Evolutionary conservation across 1,140 invertebrate genomes (phyloP), one percentile per base, ranked within the genome.

Genomic region (Sycophila sp.): DNA sequence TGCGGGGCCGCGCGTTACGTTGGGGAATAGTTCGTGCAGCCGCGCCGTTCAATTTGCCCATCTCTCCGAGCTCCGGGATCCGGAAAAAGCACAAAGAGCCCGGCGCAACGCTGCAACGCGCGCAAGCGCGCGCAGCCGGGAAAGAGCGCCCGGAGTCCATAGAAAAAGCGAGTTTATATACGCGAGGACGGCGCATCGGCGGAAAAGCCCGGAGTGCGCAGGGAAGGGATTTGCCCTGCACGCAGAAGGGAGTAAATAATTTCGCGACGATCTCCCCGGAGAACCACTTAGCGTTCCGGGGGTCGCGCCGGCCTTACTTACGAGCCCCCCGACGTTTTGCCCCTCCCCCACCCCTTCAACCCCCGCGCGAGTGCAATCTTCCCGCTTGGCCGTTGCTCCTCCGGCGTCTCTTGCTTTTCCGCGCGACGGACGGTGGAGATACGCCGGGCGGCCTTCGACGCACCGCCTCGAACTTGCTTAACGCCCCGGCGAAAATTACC

Each of bases 241-340:
- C 40, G 42, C 13, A 51, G 64, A 73, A 76, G 71, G 70, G 72
- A 77, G 73, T 77, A 77, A 75, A 75, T 74, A 76, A 77, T 76
- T 76, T 76, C 69, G 71, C 71, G 69, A 73, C 22, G 71, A 71
- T 71, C 56, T 75, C 73, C 74, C 73, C 67, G 71, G 74, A 76
- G 76, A 76, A 73, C 67, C 76, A 76, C 76, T 76, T 76, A 75
- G 71, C 73, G 74, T 76, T 70, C 69, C 67, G 42, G 17, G 22
- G 19, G 10, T n/a, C 5, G 34, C 70, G 55, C 34, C 60, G 59
- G 58, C 72, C 71, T 75, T 77, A 72, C 71, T 77, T 77, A 76
- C 73, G 74, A 77, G 58, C 73, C 75, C 72, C 74, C 73, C 67
- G 73, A 73, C 74, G 55, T 77, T 75, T 74, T 65, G 70, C 45